These are phyloP conservation scores for Pristionchus maxplancki DNA, from an alignment of 2,888 invertebrate species.

Conservation along the genomic window DNA sequence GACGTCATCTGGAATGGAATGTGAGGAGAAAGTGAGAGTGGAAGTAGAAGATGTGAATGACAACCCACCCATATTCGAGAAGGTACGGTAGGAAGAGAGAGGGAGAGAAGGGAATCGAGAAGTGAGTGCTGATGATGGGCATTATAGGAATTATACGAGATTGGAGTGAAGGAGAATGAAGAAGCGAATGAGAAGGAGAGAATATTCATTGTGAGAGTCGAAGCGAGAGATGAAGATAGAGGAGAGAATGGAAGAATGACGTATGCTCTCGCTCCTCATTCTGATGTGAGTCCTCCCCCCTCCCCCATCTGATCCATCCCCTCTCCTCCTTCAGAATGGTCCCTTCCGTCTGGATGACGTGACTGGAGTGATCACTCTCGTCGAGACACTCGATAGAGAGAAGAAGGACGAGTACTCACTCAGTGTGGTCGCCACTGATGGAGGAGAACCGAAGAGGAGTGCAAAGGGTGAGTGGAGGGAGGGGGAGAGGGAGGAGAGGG, in stretches of 20 bases:
- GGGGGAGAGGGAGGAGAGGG: background rate
- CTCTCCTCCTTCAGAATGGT: constrained; percentile 52
- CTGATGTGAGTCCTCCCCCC: background rate
- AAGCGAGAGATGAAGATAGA: constrained; percentile 65
- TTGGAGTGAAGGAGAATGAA: constrained; percentile 67
- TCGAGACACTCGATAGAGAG: constrained; percentile 92
- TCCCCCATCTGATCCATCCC: no score
- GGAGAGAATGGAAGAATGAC: constrained; percentile 56
- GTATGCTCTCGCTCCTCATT: constrained; percentile 53
- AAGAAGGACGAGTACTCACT: constrained; percentile 81
- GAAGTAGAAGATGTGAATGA: constrained; percentile 78
- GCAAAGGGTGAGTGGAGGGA: constrained; percentile 53
- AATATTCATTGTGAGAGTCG: constrained; percentile 62
- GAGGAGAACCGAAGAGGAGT: constrained; percentile 81
- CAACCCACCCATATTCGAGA: constrained; percentile 76
- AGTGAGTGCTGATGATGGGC: background rate
- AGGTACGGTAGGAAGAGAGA: constrained; percentile 18
- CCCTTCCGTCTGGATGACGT: constrained; percentile 88
- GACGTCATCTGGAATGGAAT: constrained; percentile 21
- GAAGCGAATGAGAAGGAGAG: constrained; percentile 58
- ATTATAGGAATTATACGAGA: constrained; percentile 53
- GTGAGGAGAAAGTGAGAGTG: constrained; percentile 49
- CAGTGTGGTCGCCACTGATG: constrained; percentile 81
- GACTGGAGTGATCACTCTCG: constrained; percentile 90
- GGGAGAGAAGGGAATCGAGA: background rate